Conservation (phyloP, 2,888 invertebrate species). For the Rhodophaea formosa region DNA sequence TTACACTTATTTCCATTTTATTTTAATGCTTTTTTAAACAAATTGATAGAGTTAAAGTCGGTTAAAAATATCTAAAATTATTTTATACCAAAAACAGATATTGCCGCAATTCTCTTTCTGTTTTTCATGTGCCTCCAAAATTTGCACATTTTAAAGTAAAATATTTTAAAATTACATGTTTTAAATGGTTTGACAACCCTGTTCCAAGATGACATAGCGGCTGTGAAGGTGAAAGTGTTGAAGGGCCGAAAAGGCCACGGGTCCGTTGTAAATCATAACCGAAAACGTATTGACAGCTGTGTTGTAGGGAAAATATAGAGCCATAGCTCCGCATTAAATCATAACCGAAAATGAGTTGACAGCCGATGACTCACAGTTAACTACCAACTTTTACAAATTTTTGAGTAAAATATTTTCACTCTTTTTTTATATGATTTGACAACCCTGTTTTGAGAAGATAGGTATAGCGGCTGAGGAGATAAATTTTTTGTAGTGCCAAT, state of each 20-base stretch:
- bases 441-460: no score
- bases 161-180: not conserved
- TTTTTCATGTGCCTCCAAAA: no score
- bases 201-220: conserved; percentile 38
- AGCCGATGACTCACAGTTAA: conserved; percentile 60
- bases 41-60: no score
- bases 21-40: no score
- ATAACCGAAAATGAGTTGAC: conserved; percentile 70
- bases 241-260: conserved; percentile 22
- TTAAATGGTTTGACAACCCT: conserved; percentile 18
- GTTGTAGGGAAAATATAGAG: no score
- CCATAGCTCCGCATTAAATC: conserved; percentile 57
- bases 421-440: conserved; percentile 8
- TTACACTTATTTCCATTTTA: no score
- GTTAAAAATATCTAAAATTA: no score
- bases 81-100: no score
- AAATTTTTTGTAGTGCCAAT: no score
- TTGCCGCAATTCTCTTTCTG: no score
- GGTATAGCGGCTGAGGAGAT: no score
- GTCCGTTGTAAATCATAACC: conserved; percentile 66
- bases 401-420: not conserved
- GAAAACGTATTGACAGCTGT: conserved; percentile 71
- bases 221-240: conserved; percentile 64
- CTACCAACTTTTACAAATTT: conserved; percentile 31
- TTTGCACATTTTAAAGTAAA: no score